Percentiles rank a stretch among this genome's conserved stretches.
Conservation (phyloP, 2,888 invertebrate genomes). For the Tipula vernalis region DNA sequence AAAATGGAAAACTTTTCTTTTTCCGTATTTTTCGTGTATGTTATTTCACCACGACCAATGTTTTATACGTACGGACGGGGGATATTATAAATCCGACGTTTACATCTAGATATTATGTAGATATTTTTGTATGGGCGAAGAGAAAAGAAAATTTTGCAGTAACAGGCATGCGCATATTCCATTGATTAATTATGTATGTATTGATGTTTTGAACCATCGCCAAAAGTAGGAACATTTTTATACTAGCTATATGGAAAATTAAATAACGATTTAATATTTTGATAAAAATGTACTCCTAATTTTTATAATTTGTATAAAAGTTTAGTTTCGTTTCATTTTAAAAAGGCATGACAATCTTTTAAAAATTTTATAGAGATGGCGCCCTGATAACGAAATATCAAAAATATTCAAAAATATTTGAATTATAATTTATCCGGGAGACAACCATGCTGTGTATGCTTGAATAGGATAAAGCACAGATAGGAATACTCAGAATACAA, state of each 20-base stretch:
- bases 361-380: neutral
- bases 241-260: neutral
- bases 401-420: too few relatives aligned
- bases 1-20: neutral
- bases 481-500: too few relatives aligned
- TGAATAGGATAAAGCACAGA: too few relatives aligned
- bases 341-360: neutral
- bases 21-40: neutral
- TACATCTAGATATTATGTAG: too few relatives aligned
- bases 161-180: neutral
- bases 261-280: neutral
- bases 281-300: neutral
- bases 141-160: neutral
- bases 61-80: neutral
- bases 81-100: neutral
- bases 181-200: neutral
- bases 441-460: too few relatives aligned
- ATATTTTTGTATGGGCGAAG: neutral
- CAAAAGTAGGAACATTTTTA: neutral
- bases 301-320: neutral
- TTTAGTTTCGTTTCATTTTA: neutral
- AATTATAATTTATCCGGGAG: too few relatives aligned
- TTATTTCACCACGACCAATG: neutral
- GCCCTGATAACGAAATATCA: neutral
- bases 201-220: neutral